Base-by-base conservation (phyloP, 2,888 invertebrate species). In the Keiferia lycopersicella region DNA sequence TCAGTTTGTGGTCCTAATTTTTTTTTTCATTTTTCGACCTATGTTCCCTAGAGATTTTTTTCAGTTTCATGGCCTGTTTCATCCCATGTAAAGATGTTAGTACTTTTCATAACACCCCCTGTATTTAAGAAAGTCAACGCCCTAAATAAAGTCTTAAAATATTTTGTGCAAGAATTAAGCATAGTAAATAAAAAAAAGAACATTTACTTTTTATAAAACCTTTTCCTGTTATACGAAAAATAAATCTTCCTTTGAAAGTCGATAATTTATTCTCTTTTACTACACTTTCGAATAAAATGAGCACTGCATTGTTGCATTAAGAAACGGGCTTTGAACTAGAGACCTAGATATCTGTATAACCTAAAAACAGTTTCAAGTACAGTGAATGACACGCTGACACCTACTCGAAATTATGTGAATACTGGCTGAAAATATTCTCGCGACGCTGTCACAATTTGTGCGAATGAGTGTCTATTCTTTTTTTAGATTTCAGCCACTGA, bases 401-500 rank as follows among this genome's bases (percentile, higher is more conserved):
- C 39, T 41, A 34, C 34, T 34, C 34, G 34, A 7, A n/a, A 22
- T 58, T 58, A 12, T 58, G 58, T 26, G 58, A 58, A 58, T 39
- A 39, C 34, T 48, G 48, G 38, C 61, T 39, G 58, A 63, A 75
- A 79, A 77, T 77, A 73, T 79, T 14, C 62, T 51, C 62, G 4
- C 30, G 45, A 12, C 26, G 71, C 71, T 74, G 75, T 73, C 76
- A 76, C 80, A 77, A 82, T 81, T 80, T 77, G 77, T 72, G 68
- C 78, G 73, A 78, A 80, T 88, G 88, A 88, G 81, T 88, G 82
- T 81, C 71, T 70, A 68, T 71, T 81, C 90, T 90, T 87, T 87
- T 89, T 89, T 85, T 91, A 90, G 90, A 87, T 79, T 86, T 86
- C 83, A 88, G 86, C 88, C 75, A 79, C 81, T 79, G 83, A 78